Base-by-base conservation (phyloP, 2,113 vertebrate species). In the Suncus etruscus region DNA sequence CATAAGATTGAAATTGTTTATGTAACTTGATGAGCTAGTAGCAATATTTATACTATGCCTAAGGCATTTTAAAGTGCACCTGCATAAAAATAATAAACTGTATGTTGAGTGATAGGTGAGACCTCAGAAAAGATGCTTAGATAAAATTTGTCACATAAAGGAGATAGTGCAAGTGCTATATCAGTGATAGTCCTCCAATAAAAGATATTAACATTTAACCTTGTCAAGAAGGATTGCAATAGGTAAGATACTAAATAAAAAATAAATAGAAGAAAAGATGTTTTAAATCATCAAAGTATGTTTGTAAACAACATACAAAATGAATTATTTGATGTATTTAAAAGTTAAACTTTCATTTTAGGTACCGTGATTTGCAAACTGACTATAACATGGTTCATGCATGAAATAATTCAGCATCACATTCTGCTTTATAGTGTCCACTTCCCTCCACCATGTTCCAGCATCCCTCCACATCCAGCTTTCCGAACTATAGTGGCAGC, bases 121-220 rank as follows among this genome's bases (percentile, higher is more conserved):
- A 54, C 15, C 80, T 88, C 90, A 83, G 1, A 87, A 78, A 96
- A 96, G 69, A 85, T 95, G 32, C 94, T 97, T 93, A 66, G 93
- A 81, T 96, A 65, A 83, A 83, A 95, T 94, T 96, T 95, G 74
- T 97, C 91, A 86, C 32, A 92, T 85, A 86, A 91, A 51, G 80
- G 86, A 97, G 86, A 96, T 90, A 84, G 78, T 74, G 91, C 73
- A 81, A 79, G 84, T 90, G 72, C 27, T 82, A 29, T 89, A 61
- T 91, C 89, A 94, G 68, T 95, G 96, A 78, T 4, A 1, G 82
- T 92, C 97, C 95, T 91, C 45, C 93, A 96, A 95, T 97, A 70
- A 95, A 94, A 97, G 96, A 27, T 70, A 74, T 96, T 92, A 45
- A 66, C 79, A 66, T 83, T 91, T 69, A 95, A 45, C 91, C 78